phyloP scores from a whole-genome alignment of 2,797 vertebrate genomes.

The Megaceryle alcyon region DNA sequence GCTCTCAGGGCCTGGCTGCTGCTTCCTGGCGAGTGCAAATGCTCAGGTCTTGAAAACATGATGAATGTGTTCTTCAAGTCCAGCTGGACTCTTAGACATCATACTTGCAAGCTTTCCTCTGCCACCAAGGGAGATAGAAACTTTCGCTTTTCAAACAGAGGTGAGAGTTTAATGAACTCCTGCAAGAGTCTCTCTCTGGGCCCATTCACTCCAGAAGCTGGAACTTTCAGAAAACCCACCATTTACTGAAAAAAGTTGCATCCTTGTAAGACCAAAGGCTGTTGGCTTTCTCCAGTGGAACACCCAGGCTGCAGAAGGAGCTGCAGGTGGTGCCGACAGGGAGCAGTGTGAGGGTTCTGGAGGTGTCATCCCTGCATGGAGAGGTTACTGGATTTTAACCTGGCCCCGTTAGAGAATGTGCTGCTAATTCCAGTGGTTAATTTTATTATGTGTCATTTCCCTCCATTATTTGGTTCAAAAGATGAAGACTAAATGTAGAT shows the following conservation, averaged over 20 bases:
- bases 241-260: neutral
- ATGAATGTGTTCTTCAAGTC: neutral
- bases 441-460: slow-evolving; percentile 42
- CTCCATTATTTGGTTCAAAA: slow-evolving; percentile 61
- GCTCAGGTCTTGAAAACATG: neutral
- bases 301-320: neutral
- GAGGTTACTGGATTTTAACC: neutral
- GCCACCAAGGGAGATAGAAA: neutral
- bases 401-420: neutral
- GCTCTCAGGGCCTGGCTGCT: neutral
- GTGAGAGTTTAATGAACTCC: neutral
- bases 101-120: neutral
- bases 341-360: neutral
- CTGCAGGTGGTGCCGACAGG: rapidly evolving
- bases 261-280: neutral
- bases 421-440: slow-evolving; percentile 65
- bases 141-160: neutral
- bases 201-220: neutral
- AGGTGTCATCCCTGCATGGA: neutral
- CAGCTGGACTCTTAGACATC: neutral
- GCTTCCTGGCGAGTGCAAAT: neutral
- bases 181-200: neutral
- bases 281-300: neutral
- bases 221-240: neutral
- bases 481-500: slow-evolving; percentile 50